Evolutionary conservation across 2,113 vertebrate genomes (phyloP), one percentile per base, ranked within the genome.

Genomic region (Rhagologus leucostigma): DNA sequence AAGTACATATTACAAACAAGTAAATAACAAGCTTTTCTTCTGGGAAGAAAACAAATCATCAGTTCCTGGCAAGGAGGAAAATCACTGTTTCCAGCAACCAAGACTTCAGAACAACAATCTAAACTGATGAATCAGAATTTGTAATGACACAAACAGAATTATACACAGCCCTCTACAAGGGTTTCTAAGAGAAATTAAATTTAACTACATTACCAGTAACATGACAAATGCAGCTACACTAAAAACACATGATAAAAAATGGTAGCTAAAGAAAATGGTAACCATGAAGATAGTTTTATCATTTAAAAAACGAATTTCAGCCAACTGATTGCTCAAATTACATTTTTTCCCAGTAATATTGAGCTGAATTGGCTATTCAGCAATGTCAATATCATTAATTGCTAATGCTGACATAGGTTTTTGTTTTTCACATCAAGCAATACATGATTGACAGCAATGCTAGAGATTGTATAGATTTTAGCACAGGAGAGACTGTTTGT

Each of bases 61-160:
- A 37, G 0, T 95, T 95, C 92, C 93, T 96, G 95, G 92, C 95
- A 94, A 95, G 47, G 41, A 94, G 41, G 86, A 93, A 97, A 89
- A 71, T 68, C 71, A 68, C 85, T 78, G 65, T 90, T 94, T 82
- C 95, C 93, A 96, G 96, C 90, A 96, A 95, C 92, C 69, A 88
- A 50, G 90, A 81, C 80, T 93, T 93, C 80, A 90, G 80, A 92
- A 83, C 65, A 96, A 67, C 87, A 84, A 87, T 70, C 73, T 89
- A 81, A 95, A 88, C 64, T 75, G 76, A 96, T 93, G 93, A 94
- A 96, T 95, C 92, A 96, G 88, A 93, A 89, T 90, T 93, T 7
- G 3, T 94, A 93, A 95, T 84, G 83, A 62, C 85, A 95, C 92
- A 96, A 96, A 96, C 88, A 95, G 90, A 90, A 93, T 92, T 92